Base-by-base conservation (phyloP, 1,140 invertebrate genomes). In the Aphaenogaster floridana region DNA sequence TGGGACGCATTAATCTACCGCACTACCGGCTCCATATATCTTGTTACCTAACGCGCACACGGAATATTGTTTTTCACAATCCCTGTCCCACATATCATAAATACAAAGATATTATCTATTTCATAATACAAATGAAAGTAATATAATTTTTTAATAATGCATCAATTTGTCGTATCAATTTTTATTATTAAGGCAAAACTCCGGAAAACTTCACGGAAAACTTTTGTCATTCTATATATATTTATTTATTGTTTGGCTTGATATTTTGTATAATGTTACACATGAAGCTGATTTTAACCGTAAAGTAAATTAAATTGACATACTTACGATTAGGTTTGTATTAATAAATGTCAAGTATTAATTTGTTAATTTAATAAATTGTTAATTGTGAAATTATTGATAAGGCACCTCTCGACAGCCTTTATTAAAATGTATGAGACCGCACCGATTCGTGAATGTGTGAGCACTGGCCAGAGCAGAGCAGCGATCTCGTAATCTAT, bases 341-440 rank as follows among this genome's bases (percentile, higher is more conserved):
- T 57, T 74, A 74, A 83, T 17, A 36, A 17, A 57, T 42, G 15
- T 45, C 15, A 57, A 15, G 11, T 79, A 66, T 59, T 45, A 72
- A 72, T 83, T 83, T 71, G 15, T 11, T 72, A 83, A 83, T 83
- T 72, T 42, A 45, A 72, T 72, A 74, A 57, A 74, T 74, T 11
- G 17, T 72, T 61, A 57, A 74, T 74, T 11, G 17, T 45, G 15
- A 28, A 50, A 42, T 39, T 80, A 15, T 80, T 69, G n/a, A 80
- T 54, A 11, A 66, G 28, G 11, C 17, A 52, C 21, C 11, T 69
- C 15, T 69, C 36, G 21, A 69, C 13, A 54, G 36, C 13, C 1
- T 72, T 74, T 83, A 83, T 83, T 83, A 74, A 83, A 83, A 83
- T 83, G 69, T 45, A 83, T 39, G 68, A 83, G 66, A 48, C n/a